Evolutionary conservation across 2,888 invertebrate genomes (phyloP).

Genomic region (Zaprionus obscuricornis): DNA sequence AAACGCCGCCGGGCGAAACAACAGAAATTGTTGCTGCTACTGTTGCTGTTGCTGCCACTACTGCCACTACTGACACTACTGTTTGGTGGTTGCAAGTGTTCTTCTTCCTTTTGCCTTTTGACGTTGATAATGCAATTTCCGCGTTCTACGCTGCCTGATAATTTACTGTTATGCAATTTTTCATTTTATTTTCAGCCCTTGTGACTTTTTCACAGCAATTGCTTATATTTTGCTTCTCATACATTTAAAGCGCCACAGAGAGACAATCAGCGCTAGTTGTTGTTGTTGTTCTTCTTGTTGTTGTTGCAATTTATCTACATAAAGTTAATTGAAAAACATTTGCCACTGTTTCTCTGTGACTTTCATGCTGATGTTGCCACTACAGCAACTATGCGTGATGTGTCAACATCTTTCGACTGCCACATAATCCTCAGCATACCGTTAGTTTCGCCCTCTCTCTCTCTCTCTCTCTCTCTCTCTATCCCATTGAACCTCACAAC

Average conservation of each 20-base stretch:
- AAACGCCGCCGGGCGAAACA: conserved; percentile 60
- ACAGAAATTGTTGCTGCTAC: neutral
- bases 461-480: conserved; percentile 1
- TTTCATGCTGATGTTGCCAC: no score
- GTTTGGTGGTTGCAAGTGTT: neutral
- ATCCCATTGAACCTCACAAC: conserved; percentile 6
- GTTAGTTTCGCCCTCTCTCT: conserved; percentile 3
- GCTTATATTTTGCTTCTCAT: no score
- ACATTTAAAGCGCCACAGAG: conserved; percentile 26
- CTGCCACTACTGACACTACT: neutral
- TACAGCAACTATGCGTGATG: conserved; percentile 66
- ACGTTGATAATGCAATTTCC: conserved; percentile 82
- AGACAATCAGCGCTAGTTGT: conserved; percentile 55
- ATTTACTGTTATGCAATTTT: conserved; percentile 78
- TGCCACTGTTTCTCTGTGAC: no score
- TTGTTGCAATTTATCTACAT: conserved; percentile 50
- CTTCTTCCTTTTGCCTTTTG: conserved; percentile 58
- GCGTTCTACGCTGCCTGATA: conserved; percentile 53
- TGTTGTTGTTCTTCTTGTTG: conserved; percentile 15
- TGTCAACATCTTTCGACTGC: conserved; percentile 74
- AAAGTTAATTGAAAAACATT: conserved; percentile 75
- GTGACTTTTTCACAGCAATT: conserved; percentile 31
- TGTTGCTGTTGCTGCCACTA: conserved; percentile 2
- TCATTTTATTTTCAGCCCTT: conserved; percentile 55
- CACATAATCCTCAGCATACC: conserved; percentile 44